phyloP scores from a whole-genome alignment of 2,113 vertebrate genomes.

The Seriola dumerili region DNA sequence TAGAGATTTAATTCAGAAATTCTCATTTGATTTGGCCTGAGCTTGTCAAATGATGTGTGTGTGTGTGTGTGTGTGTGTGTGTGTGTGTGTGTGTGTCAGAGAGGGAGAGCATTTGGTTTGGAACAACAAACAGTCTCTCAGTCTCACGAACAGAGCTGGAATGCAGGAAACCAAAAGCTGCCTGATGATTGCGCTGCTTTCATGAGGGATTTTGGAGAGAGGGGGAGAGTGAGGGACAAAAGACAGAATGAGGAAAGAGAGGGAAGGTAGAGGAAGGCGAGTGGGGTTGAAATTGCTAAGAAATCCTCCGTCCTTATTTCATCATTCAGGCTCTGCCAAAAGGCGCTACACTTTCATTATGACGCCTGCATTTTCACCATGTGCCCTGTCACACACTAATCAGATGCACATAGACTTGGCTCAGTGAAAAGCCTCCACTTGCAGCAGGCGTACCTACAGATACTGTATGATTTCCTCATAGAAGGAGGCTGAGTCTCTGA shows the following conservation, averaged over 20 bases:
- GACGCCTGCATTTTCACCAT: background rate
- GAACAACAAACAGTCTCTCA: slow-evolving; percentile 16
- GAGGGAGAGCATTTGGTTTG: slow-evolving; percentile 25
- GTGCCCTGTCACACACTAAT: background rate
- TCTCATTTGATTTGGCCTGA: background rate
- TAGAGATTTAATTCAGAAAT: slow-evolving; percentile 17
- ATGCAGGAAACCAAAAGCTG: slow-evolving; percentile 56
- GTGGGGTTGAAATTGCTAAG: background rate
- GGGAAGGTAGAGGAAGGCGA: background rate
- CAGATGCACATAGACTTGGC: background rate
- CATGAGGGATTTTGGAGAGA: background rate
- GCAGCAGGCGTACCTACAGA: background rate
- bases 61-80: slow-evolving; percentile 19
- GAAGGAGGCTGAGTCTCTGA: background rate
- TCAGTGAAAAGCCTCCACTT: background rate
- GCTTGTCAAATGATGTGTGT: background rate
- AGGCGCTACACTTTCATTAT: background rate
- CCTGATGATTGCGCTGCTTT: background rate
- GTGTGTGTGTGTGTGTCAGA: background rate
- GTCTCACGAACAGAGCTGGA: slow-evolving; percentile 40
- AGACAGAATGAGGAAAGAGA: slow-evolving; percentile 1
- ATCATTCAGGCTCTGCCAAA: background rate
- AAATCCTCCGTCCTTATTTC: background rate
- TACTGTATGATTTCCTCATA: slow-evolving; percentile 11
- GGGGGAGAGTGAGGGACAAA: background rate